Conservation (phyloP, 2,797 vertebrate species). For the Poliocrania exsul region DNA sequence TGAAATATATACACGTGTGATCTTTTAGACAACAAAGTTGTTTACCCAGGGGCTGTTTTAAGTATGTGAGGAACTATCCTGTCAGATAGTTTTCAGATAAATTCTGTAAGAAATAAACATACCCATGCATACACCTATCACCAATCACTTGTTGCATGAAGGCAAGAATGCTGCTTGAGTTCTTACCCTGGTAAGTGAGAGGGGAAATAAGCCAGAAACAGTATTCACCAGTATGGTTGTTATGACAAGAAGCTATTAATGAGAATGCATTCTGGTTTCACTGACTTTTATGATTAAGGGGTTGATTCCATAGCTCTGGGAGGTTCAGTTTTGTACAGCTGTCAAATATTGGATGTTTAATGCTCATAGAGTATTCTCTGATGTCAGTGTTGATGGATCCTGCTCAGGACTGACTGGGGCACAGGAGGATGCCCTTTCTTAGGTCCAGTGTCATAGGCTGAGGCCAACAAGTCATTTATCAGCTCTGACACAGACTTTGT, state of each 20-base stretch:
- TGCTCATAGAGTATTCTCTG: not conserved
- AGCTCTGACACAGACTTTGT: fast-evolving
- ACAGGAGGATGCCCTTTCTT: not conserved
- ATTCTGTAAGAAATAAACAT: slow-evolving; percentile 6
- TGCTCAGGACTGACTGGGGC: not conserved
- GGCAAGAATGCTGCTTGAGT: not conserved
- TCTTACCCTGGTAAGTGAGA: not conserved
- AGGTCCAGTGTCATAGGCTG: not conserved
- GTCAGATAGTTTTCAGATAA: slow-evolving; percentile 27
- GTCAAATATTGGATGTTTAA: not conserved
- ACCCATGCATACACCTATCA: not conserved
- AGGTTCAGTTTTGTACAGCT: not conserved
- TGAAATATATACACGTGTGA: slow-evolving; percentile 48
- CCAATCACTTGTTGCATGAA: not conserved
- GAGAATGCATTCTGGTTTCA: not conserved
- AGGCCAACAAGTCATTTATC: not conserved
- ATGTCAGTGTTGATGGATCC: fast-evolving
- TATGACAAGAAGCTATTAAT: not conserved
- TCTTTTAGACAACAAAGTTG: slow-evolving; percentile 37
- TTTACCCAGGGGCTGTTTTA: slow-evolving; percentile 44
- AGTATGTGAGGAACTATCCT: not conserved
- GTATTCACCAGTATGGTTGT: not conserved
- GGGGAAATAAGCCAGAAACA: not conserved
- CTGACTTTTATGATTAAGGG: not conserved
- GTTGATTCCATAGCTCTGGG: not conserved